Percentiles rank a stretch among this genome's conserved stretches.
phyloP scores from a whole-genome alignment of 2,797 vertebrate genomes.

The Myotis findleyi region DNA sequence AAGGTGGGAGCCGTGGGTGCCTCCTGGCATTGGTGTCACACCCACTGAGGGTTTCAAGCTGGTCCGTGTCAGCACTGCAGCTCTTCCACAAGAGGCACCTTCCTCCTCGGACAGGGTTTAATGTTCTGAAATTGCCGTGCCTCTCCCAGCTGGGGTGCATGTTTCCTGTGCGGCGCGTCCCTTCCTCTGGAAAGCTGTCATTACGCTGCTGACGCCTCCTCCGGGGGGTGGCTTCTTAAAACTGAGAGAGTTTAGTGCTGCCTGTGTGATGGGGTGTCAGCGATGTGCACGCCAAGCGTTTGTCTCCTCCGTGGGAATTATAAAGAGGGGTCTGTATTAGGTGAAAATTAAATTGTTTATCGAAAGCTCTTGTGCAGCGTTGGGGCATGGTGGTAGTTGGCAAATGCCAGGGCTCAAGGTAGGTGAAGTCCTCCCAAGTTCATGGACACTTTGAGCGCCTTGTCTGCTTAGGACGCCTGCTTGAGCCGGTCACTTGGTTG shows the following conservation, averaged over 20 bases:
- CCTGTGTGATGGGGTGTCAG: not conserved
- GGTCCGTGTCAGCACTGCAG: not conserved
- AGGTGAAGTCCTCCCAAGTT: not conserved
- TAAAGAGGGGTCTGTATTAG: not conserved
- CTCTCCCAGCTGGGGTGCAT: not conserved
- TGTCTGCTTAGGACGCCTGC: not conserved
- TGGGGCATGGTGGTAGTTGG: too few relatives aligned
- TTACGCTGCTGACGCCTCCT: not conserved
- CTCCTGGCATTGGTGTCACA: not conserved
- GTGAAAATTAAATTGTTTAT: not conserved
- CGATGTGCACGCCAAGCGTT: not conserved
- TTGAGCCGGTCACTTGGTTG: not conserved
- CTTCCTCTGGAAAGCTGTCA: slow-evolving; percentile 32
- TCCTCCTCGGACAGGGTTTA: not conserved
- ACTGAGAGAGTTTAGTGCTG: not conserved
- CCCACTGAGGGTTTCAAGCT: not conserved
- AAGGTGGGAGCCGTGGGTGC: not conserved
- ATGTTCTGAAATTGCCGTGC: not conserved
- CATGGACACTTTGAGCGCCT: not conserved
- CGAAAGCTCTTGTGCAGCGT: not conserved
- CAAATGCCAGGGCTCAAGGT: not conserved
- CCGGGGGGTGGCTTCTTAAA: not conserved
- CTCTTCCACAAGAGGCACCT: not conserved
- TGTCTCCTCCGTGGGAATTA: not conserved
- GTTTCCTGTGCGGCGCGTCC: not conserved